These are phyloP conservation scores for Latrodectus hesperus DNA, from an alignment of 2,888 invertebrate genomes.

Conservation along the genomic window DNA sequence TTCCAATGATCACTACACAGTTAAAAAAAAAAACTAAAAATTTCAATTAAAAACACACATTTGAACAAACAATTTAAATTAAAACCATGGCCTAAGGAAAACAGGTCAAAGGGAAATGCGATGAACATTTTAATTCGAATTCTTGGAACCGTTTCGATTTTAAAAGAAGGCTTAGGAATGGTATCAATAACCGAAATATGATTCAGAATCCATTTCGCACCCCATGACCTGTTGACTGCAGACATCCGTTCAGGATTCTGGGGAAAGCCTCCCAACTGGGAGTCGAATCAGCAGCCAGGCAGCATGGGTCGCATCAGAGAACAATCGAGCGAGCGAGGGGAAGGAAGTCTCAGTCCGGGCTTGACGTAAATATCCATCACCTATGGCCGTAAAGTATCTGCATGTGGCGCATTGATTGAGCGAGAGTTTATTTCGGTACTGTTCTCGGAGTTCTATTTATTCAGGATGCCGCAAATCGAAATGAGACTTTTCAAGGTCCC, in stretches of 20 bases:
- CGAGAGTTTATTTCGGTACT: slow-evolving; percentile 30
- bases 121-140: too few relatives aligned
- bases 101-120: too few relatives aligned
- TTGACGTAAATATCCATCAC: slow-evolving; percentile 57
- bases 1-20: too few relatives aligned
- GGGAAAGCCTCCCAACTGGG: slow-evolving; percentile 36
- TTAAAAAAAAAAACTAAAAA: too few relatives aligned
- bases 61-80: too few relatives aligned
- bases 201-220: not conserved
- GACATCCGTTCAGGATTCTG: not conserved
- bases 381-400: slow-evolving; percentile 50
- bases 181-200: not conserved
- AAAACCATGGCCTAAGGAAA: too few relatives aligned
- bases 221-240: not conserved
- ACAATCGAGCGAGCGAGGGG: slow-evolving; percentile 52
- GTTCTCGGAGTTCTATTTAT: slow-evolving; percentile 48
- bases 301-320: slow-evolving; percentile 37
- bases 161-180: too few relatives aligned
- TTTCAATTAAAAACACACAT: too few relatives aligned
- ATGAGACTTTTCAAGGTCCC: slow-evolving; percentile 52
- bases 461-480: slow-evolving; percentile 44
- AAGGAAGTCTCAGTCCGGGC: slow-evolving; percentile 25
- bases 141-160: too few relatives aligned
- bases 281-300: slow-evolving; percentile 18
- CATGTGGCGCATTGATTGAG: slow-evolving; percentile 54